These are phyloP conservation scores for Channa argus DNA, from an alignment of 2,113 vertebrate species.

Conservation along the genomic window DNA sequence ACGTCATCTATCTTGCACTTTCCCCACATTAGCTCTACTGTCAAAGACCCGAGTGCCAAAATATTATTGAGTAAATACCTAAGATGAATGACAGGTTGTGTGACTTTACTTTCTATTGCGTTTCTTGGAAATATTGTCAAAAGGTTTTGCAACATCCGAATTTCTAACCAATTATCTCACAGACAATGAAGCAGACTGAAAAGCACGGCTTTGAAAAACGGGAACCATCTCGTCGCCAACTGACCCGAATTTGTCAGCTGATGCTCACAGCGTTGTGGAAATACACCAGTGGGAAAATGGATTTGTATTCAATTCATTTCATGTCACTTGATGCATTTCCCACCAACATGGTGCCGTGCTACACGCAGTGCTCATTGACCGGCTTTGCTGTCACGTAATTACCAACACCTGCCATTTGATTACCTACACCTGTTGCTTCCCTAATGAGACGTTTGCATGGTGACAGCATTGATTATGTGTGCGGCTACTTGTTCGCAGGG, in stretches of 20 bases:
- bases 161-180: not conserved
- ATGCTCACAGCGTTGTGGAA: conserved; percentile 2
- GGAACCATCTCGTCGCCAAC: not conserved
- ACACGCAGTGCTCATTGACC: conserved; percentile 27
- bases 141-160: not conserved
- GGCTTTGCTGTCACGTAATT: conserved; percentile 48
- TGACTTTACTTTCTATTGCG: not conserved
- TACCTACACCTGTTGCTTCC: conserved; percentile 58
- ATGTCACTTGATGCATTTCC: conserved; percentile 34
- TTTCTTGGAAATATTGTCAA: rapidly evolving
- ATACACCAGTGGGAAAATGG: conserved; percentile 19
- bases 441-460: conserved; percentile 26
- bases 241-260: conserved; percentile 25
- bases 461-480: conserved; percentile 42
- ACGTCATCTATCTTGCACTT: too few relatives aligned
- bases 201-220: not conserved
- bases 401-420: conserved; percentile 66
- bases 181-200: not conserved
- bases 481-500: not conserved
- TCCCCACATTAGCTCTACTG: too few relatives aligned
- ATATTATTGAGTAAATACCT: too few relatives aligned
- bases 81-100: too few relatives aligned
- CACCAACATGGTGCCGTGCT: conserved; percentile 10
- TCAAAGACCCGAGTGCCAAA: too few relatives aligned
- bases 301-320: conserved; percentile 40